Percentiles rank a stretch among this genome's conserved stretches.
Evolutionary conservation across 1,140 invertebrate genomes (phyloP).

Genomic region (Anastrepha obliqua): DNA sequence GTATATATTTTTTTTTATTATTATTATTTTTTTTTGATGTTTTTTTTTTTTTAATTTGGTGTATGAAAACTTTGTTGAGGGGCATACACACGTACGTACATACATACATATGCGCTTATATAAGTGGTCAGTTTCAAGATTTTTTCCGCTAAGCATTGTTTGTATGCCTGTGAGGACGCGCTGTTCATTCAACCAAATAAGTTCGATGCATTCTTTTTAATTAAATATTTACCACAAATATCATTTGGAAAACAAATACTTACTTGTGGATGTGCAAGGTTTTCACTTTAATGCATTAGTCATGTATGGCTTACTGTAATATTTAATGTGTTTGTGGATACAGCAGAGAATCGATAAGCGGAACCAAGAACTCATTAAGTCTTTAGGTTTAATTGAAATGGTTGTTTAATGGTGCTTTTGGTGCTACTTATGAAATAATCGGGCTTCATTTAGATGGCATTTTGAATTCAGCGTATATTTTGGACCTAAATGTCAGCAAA

Average conservation of each 20-base stretch:
- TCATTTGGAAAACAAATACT: neutral
- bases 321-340: neutral
- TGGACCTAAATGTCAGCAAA: too few species aligned
- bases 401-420: too few species aligned
- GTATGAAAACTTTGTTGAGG: too few species aligned
- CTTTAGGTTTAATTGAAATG: too few species aligned
- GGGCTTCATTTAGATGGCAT: too few species aligned
- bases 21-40: too few species aligned
- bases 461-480: too few species aligned
- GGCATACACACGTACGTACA: neutral
- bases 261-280: neutral
- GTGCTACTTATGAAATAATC: too few species aligned
- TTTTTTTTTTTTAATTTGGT: too few species aligned
- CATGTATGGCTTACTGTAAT: neutral
- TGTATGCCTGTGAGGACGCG: neutral
- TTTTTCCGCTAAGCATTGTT: neutral
- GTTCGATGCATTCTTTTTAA: neutral
- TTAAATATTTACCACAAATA: neutral
- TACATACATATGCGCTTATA: neutral
- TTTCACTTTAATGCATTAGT: conserved; percentile 14
- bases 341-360: too few species aligned
- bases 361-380: too few species aligned
- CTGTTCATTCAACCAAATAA: conserved; percentile 1
- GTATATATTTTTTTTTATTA: too few species aligned
- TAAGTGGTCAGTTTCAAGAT: neutral